Evolutionary conservation across 2,888 invertebrate species (phyloP).

Genomic region (Tiliacea aurago): DNA sequence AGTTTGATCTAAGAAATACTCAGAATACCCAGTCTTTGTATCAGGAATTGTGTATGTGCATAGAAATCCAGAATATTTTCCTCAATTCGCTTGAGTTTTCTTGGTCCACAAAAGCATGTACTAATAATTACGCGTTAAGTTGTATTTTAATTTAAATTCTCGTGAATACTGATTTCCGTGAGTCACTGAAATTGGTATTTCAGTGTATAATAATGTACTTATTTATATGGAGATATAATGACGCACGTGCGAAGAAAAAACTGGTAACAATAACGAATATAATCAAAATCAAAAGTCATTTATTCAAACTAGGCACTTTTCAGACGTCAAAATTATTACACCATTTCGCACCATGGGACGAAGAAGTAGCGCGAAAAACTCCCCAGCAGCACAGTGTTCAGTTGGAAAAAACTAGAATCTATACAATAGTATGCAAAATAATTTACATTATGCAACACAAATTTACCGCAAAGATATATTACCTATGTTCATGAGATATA

Average conservation of each 20-base stretch:
- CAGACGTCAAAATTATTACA: no score
- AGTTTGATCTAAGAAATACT: constrained; percentile 29
- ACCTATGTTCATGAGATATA: constrained; percentile 13
- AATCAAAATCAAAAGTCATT: not conserved
- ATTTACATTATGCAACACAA: no score
- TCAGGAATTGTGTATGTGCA: not conserved
- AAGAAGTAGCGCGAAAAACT: no score
- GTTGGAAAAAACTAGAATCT: no score
- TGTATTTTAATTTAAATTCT: constrained; percentile 20
- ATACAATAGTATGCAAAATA: no score
- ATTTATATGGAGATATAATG: constrained; percentile 26
- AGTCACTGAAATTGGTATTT: constrained; percentile 27
- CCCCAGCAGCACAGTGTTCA: no score
- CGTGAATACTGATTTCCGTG: constrained; percentile 22
- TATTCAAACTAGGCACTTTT: no score
- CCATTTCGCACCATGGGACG: no score
- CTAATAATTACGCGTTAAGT: constrained; percentile 9
- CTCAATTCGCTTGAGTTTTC: not conserved
- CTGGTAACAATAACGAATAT: constrained; percentile 14
- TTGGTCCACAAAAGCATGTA: not conserved
- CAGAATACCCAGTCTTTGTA: not conserved
- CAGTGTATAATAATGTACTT: constrained; percentile 5
- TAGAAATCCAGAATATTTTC: not conserved
- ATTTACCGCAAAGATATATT: not conserved
- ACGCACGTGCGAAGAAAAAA: constrained; percentile 32